phyloP scores from a whole-genome alignment of 1,140 invertebrate species.

The Lepidurus packardi region DNA sequence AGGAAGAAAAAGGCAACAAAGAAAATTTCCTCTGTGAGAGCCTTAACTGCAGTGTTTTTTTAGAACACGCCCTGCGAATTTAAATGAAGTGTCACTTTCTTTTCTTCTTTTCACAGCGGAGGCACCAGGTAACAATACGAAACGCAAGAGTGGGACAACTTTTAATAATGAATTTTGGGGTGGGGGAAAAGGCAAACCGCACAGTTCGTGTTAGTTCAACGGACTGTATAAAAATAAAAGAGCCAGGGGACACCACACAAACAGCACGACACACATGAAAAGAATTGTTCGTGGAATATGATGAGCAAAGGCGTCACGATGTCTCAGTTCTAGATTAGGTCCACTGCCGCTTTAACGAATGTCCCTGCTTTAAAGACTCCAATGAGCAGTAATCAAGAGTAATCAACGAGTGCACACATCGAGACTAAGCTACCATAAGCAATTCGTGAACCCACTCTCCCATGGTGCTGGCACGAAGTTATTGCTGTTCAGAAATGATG shows the following conservation, averaged over 20 bases:
- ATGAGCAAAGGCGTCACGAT: background rate
- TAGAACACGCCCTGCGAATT: background rate
- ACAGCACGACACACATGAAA: background rate
- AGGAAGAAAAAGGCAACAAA: background rate
- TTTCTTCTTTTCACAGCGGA: background rate
- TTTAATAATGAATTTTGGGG: conserved; percentile 12
- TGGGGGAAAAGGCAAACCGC: background rate
- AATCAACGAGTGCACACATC: background rate
- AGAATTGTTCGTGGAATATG: background rate
- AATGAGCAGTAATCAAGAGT: conserved; percentile 2
- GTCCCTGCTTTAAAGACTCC: background rate
- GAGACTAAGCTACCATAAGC: background rate
- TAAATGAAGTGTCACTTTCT: background rate
- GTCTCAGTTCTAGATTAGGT: conserved; percentile 7
- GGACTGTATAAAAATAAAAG: background rate
- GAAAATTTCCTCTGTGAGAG: background rate
- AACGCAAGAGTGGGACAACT: background rate
- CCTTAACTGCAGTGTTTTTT: background rate
- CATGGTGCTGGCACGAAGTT: background rate
- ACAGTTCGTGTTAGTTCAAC: background rate
- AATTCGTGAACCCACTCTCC: background rate
- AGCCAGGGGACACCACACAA: conserved; percentile 12
- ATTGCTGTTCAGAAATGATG: background rate
- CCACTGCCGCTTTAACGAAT: background rate
- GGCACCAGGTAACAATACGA: background rate